A percentile compares a stretch with the other conserved stretches of the same genome.
phyloP scores from a whole-genome alignment of 2,113 vertebrate species.

The Myotis yumanensis region DNA sequence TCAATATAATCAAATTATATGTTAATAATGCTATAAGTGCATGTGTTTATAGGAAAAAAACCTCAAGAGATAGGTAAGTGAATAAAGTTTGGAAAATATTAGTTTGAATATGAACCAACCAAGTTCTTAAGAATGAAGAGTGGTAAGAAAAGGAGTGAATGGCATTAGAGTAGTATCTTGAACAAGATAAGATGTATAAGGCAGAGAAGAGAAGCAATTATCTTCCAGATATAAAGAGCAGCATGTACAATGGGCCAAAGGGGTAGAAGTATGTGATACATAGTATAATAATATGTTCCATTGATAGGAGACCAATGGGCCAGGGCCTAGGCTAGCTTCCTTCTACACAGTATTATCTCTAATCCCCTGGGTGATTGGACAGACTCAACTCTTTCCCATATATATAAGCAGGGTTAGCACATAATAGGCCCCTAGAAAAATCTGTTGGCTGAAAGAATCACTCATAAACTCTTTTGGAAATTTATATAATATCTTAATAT shows the following conservation, averaged over 20 bases:
- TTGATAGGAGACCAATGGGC: neutral
- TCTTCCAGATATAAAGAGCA: neutral
- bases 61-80: neutral
- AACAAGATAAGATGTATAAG: neutral
- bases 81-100: neutral
- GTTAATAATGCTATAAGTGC: neutral
- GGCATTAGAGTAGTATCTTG: neutral
- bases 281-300: neutral
- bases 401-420: neutral
- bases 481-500: neutral
- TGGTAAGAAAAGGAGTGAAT: neutral
- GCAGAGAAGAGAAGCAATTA: neutral
- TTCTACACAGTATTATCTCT: neutral
- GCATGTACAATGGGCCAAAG: neutral
- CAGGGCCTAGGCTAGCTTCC: neutral
- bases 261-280: neutral
- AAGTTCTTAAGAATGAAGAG: neutral
- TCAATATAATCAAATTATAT: neutral
- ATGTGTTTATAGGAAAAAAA: neutral
- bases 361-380: neutral
- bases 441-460: neutral
- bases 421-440: neutral
- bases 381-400: neutral
- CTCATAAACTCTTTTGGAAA: neutral
- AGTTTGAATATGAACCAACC: neutral